These are phyloP conservation scores for Callipepla californica DNA, from an alignment of 2,113 vertebrate genomes.

Conservation along the genomic window DNA sequence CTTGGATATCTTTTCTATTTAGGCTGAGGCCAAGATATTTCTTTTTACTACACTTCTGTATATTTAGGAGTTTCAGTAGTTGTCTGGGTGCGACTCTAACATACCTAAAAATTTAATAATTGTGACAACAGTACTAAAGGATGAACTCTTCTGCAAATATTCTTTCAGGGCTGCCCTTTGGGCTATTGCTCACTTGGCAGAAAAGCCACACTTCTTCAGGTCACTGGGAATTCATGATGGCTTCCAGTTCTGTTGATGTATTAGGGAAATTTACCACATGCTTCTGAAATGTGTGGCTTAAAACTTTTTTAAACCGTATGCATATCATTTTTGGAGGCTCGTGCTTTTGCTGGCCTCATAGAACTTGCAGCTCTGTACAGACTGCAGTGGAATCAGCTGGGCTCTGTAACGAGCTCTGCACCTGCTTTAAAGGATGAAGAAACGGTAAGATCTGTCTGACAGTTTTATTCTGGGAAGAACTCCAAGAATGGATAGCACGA, in stretches of 20 bases:
- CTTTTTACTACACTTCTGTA: not conserved
- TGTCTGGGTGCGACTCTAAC: not conserved
- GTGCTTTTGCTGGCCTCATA: not conserved
- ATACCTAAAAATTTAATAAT: not conserved
- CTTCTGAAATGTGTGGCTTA: not conserved
- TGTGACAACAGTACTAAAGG: not conserved
- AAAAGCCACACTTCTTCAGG: not conserved
- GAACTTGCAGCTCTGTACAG: not conserved
- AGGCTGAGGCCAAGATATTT: not conserved
- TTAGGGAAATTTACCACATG: not conserved
- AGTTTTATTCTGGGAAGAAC: conserved; percentile 34
- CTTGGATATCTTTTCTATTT: not conserved
- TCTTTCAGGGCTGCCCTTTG: fast-evolving
- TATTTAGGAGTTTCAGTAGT: not conserved
- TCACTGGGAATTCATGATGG: not conserved
- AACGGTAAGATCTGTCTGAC: not conserved
- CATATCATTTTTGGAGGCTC: conserved; percentile 1
- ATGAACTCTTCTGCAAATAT: not conserved
- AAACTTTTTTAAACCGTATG: not conserved
- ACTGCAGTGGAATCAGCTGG: not conserved
- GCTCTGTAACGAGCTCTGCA: not conserved
- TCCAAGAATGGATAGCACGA: conserved; percentile 2
- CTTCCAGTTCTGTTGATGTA: not conserved
- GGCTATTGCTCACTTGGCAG: not conserved
- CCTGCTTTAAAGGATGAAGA: conserved; percentile 17